Conservation (phyloP, 2,888 invertebrate genomes). For the Spisula solida region DNA sequence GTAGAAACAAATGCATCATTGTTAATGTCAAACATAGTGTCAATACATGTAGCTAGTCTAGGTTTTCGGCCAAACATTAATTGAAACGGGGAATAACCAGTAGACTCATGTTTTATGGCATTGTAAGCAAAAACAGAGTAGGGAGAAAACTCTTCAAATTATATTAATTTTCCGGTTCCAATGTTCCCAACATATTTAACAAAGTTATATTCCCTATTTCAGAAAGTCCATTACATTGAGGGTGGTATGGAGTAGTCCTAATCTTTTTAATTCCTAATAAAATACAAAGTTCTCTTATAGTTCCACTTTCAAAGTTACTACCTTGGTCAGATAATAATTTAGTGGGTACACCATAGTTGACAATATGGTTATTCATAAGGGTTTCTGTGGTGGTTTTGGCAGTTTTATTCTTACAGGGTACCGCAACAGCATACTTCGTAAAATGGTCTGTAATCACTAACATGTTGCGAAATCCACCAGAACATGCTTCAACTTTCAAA, state of each 20-base stretch:
- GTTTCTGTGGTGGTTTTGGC: background rate
- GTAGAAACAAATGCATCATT: background rate
- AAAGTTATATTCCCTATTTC: background rate
- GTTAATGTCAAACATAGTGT: background rate
- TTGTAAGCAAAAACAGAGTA: background rate
- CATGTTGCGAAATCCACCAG: background rate
- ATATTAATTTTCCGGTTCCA: background rate
- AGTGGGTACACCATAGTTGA: constrained; percentile 33
- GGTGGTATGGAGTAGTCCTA: background rate
- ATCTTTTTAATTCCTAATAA: background rate
- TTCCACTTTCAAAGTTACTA: constrained; percentile 31
- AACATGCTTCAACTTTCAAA: background rate
- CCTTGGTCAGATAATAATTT: constrained; percentile 39
- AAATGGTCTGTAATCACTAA: background rate
- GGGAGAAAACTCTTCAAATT: no score
- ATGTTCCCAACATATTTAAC: background rate
- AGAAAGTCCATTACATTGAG: background rate
- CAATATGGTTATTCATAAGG: constrained; percentile 27
- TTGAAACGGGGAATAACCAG: background rate
- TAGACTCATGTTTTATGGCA: no score
- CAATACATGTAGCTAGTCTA: no score
- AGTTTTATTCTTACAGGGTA: background rate
- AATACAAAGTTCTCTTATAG: background rate
- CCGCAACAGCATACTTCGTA: background rate
- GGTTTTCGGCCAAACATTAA: background rate